Percentiles rank a stretch among this genome's conserved stretches.
phyloP scores from a whole-genome alignment of 2,888 invertebrate genomes.

The Smittia aterrima region DNA sequence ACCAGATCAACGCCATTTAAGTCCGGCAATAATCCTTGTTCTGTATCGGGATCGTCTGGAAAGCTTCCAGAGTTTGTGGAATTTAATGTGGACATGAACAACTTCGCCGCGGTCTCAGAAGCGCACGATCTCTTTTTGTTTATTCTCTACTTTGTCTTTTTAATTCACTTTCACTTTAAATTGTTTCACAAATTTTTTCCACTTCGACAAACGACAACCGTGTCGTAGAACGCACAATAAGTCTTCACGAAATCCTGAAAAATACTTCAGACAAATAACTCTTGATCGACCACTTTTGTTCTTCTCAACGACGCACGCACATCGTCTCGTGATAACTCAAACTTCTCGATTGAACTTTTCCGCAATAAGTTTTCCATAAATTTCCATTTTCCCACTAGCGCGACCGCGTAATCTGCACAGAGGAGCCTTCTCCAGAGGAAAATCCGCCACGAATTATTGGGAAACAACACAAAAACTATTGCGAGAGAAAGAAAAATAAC shows the following conservation, averaged over 20 bases:
- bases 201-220: background rate
- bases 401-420: background rate
- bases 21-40: conserved; percentile 66
- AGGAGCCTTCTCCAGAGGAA: background rate
- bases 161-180: conserved; percentile 22
- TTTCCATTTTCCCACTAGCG: no score
- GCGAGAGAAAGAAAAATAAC: conserved; percentile 48
- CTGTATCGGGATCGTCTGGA: conserved; percentile 63
- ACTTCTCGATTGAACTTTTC: no score
- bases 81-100: conserved; percentile 51
- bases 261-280: background rate
- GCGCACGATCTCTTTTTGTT: conserved; percentile 14
- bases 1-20: conserved; percentile 76
- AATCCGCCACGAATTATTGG: background rate
- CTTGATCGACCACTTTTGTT: background rate
- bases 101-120: background rate
- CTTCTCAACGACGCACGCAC: background rate
- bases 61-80: conserved; percentile 52
- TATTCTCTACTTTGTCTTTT: conserved; percentile 4
- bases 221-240: background rate
- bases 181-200: background rate
- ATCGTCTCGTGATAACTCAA: background rate
- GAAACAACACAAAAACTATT: conserved; percentile 37
- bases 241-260: background rate
- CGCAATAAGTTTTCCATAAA: background rate